Base-by-base conservation (phyloP, 2,797 vertebrate genomes). In the Chromobotia macracanthus region DNA sequence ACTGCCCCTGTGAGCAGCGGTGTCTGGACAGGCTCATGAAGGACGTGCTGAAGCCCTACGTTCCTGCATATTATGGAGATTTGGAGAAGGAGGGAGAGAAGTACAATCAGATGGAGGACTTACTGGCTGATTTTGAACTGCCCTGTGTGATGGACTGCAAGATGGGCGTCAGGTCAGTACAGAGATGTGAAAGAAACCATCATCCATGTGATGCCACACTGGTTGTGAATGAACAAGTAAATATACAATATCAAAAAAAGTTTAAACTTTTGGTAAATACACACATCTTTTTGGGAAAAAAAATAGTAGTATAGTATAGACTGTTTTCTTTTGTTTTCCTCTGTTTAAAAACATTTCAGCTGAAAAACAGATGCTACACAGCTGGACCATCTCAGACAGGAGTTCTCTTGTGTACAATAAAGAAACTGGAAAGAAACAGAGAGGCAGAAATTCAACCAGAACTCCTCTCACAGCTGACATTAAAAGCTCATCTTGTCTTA, bases 71-170 rank as follows among this genome's bases (percentile, higher is more conserved):
- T 91, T 96, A 98, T 0, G 97, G 97, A 0, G 97, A 98, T 0
- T 92, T 99, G 10, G 95, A 99, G 88, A 98, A 97, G 87, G 97
- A 98, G 0, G 97, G 97, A 0, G 97, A 98, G 87, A 94, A 95
- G 81, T 99, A 98, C 92, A 99, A 99, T 92, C 97, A 98, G 92
- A 99, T 99, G 97, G 97, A 99, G 53, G 97, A 99, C 87, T 93
- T 99, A 80, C 92, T 99, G 88, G 96, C 97, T 0, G 96, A 98
- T 71, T 99, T 99, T 2, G 96, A 99, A 85, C 93, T 90, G 19
- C 96, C 97, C 0, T 98, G 96, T 0, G 97, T 99, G 82, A 99
- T 99, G 97, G 97, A 99, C 91, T 99, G 97, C 88, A 99, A 99
- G 89, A 98, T 99, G 96, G 97, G 97, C 0, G 84, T 98, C 84